These are phyloP conservation scores for Macrotus californicus DNA, from an alignment of 2,113 vertebrate species.

Conservation along the genomic window DNA sequence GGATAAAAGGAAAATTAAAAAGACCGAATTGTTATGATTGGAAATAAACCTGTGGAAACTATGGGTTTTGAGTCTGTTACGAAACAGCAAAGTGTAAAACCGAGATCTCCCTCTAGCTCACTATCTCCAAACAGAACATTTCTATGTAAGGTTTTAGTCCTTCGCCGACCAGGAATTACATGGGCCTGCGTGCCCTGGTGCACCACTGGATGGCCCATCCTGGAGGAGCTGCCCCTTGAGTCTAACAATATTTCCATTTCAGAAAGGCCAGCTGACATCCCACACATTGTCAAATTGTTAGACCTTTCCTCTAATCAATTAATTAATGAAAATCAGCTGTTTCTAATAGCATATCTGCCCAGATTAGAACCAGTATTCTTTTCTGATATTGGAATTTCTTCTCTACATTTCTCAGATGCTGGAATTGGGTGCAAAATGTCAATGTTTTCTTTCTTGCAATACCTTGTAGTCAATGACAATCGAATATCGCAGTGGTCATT, in stretches of 20 bases:
- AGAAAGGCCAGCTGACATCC: constrained; percentile 81
- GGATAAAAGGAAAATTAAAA: background rate
- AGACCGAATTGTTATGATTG: background rate
- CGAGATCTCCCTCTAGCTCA: background rate
- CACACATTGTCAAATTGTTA: constrained; percentile 85
- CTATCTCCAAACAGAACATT: background rate
- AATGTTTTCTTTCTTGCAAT: constrained; percentile 84
- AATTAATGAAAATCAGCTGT: constrained; percentile 81
- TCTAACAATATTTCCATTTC: constrained; percentile 84
- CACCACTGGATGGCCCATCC: constrained; percentile 86
- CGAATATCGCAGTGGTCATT: constrained; percentile 88
- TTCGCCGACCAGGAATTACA: background rate
- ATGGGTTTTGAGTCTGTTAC: background rate
- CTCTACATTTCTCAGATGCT: constrained; percentile 82
- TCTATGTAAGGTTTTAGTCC: background rate
- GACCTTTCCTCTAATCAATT: constrained; percentile 84
- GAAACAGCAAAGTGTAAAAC: background rate
- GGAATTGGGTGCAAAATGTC: constrained; percentile 81
- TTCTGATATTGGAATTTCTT: constrained; percentile 80
- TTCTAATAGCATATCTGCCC: constrained; percentile 83
- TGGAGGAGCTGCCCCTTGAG: constrained; percentile 85
- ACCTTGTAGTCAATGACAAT: constrained; percentile 85
- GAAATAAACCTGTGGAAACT: background rate
- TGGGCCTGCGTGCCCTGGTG: constrained; percentile 79
- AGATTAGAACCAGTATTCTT: constrained; percentile 88